These are phyloP conservation scores for Portunus trituberculatus DNA, from an alignment of 1,140 invertebrate genomes.

Conservation along the genomic window DNA sequence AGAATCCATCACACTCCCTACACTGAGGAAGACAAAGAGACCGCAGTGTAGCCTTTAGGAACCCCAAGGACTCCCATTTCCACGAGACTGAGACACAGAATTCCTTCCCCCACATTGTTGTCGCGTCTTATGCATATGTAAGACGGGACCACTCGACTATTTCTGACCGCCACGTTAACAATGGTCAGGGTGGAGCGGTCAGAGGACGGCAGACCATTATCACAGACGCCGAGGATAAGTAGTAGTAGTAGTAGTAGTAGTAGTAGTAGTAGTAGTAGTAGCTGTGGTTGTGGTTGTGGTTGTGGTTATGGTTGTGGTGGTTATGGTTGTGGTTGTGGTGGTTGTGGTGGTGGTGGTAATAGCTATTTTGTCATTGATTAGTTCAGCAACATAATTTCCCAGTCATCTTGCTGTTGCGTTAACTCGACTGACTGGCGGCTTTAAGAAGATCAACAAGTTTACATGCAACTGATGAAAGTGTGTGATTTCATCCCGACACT, in stretches of 20 bases:
- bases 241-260: slow-evolving; percentile 13
- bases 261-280: slow-evolving; percentile 23
- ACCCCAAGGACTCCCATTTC: background rate
- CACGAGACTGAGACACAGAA: slow-evolving; percentile 8
- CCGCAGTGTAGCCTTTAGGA: background rate
- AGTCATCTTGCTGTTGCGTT: too few species aligned
- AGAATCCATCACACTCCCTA: background rate
- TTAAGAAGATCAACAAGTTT: too few species aligned
- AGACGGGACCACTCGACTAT: background rate
- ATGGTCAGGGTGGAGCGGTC: background rate
- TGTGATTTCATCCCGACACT: too few species aligned
- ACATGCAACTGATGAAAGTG: too few species aligned
- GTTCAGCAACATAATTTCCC: too few species aligned
- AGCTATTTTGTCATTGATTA: too few species aligned
- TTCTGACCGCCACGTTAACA: slow-evolving; percentile 6
- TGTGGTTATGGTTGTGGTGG: background rate
- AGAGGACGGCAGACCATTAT: background rate
- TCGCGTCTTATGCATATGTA: slow-evolving; percentile 2
- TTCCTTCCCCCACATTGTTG: slow-evolving; percentile 1
- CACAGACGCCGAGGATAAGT: slow-evolving; percentile 5
- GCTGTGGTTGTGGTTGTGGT: background rate
- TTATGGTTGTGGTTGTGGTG: background rate
- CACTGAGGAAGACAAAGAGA: background rate
- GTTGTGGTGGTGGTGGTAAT: background rate
- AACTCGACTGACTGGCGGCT: too few species aligned